Percentiles rank a stretch among this genome's conserved stretches.
phyloP scores from a whole-genome alignment of 2,113 vertebrate genomes.

The Protomyctophum bolini region DNA sequence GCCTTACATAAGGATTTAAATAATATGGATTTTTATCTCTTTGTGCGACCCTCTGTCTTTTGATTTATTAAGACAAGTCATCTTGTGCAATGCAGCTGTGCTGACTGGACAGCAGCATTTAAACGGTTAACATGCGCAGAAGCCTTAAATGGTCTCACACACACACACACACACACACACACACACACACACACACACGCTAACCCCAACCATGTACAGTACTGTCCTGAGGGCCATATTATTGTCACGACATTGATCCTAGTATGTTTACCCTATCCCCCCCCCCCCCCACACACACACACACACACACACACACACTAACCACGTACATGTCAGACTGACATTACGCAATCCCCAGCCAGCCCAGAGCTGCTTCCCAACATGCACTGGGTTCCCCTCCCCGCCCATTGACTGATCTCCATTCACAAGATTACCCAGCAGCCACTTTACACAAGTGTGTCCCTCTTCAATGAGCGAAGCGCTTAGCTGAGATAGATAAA shows the following conservation, averaged over 20 bases:
- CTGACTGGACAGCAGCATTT: too few species aligned
- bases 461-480: slow-evolving; percentile 44
- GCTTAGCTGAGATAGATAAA: slow-evolving; percentile 60
- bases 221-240: too few species aligned
- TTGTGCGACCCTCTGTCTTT: too few species aligned
- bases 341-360: slow-evolving; percentile 62
- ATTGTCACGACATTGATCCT: slow-evolving; percentile 43
- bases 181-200: too few species aligned
- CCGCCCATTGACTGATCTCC: slow-evolving; percentile 72
- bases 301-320: background rate
- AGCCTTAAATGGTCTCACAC: too few species aligned
- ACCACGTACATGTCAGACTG: slow-evolving; percentile 44
- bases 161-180: too few species aligned
- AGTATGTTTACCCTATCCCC: slow-evolving; percentile 52
- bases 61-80: too few species aligned
- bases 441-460: slow-evolving; percentile 59
- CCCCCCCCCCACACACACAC: slow-evolving; percentile 5
- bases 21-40: too few species aligned
- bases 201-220: too few species aligned
- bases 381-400: slow-evolving; percentile 58
- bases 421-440: slow-evolving; percentile 74
- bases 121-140: too few species aligned
- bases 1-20: too few species aligned
- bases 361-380: slow-evolving; percentile 55
- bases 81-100: too few species aligned